Evolutionary conservation across 2,113 vertebrate species (phyloP).

Genomic region (Malurus elegans): DNA sequence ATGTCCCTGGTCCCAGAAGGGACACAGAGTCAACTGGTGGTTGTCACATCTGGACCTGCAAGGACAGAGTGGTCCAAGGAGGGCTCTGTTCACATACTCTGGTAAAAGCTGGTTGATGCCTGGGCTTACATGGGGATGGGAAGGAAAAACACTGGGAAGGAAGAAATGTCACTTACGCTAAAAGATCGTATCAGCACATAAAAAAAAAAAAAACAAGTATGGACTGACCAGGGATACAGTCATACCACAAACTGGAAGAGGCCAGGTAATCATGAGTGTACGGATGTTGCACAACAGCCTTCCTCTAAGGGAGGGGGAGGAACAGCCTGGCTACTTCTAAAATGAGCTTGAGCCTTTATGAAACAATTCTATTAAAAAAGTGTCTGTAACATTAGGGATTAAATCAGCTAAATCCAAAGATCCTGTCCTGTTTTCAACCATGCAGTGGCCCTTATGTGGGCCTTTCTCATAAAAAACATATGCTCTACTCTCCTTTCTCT

Average conservation of each 20-base stretch:
- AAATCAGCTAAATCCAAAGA: slow-evolving; percentile 13
- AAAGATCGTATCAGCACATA: background rate
- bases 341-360: background rate
- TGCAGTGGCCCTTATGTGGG: background rate
- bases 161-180: background rate
- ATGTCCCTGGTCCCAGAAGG: background rate
- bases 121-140: background rate
- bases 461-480: background rate
- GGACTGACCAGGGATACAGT: background rate
- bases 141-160: background rate
- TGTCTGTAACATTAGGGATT: background rate
- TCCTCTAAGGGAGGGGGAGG: background rate
- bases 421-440: slow-evolving; percentile 5
- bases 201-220: background rate
- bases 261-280: background rate
- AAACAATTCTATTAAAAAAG: background rate
- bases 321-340: background rate
- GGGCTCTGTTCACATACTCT: accelerated
- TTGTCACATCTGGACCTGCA: background rate
- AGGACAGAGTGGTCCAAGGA: background rate
- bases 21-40: background rate
- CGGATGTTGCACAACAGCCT: background rate
- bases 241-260: background rate
- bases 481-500: background rate
- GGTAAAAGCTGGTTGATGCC: background rate